A percentile compares a stretch with the other conserved stretches of the same genome.
phyloP scores from a whole-genome alignment of 2,113 vertebrate genomes.

The Cebidichthys violaceus region DNA sequence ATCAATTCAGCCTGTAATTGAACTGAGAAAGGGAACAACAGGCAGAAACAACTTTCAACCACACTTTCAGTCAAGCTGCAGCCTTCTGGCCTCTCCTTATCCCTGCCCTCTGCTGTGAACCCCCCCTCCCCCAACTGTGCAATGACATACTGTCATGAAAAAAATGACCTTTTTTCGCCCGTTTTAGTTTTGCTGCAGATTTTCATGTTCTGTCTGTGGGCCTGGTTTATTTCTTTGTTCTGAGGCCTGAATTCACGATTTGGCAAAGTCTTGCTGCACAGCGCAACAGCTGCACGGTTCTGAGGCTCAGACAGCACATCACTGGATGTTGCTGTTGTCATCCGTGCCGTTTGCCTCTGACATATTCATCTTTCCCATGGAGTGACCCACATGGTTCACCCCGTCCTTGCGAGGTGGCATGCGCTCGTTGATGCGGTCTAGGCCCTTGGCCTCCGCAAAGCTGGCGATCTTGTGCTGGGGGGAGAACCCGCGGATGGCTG shows the following conservation, averaged over 20 bases:
- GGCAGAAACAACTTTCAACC: slow-evolving; percentile 65
- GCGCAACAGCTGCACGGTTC: slow-evolving; percentile 60
- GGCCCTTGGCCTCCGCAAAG: slow-evolving; percentile 87
- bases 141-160: slow-evolving; percentile 75
- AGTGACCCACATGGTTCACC: slow-evolving; percentile 86
- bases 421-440: slow-evolving; percentile 89
- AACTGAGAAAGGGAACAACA: slow-evolving; percentile 69
- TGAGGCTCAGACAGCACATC: slow-evolving; percentile 74
- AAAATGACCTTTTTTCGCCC: slow-evolving; percentile 69
- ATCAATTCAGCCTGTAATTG: slow-evolving; percentile 68
- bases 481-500: slow-evolving; percentile 87
- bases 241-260: slow-evolving; percentile 81
- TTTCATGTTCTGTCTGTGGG: slow-evolving; percentile 75
- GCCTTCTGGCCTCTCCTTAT: slow-evolving; percentile 40
- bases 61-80: slow-evolving; percentile 57
- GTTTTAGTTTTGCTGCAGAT: slow-evolving; percentile 77
- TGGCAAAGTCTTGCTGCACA: slow-evolving; percentile 80
- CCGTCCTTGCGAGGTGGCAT: slow-evolving; percentile 87
- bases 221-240: slow-evolving; percentile 78
- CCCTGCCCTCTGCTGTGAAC: slow-evolving; percentile 52
- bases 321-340: slow-evolving; percentile 88
- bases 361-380: slow-evolving; percentile 89
- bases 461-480: slow-evolving; percentile 89
- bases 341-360: slow-evolving; percentile 88
- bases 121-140: slow-evolving; percentile 67